These are phyloP conservation scores for Polia nebulosa DNA, from an alignment of 2,888 invertebrate species.

Conservation along the genomic window DNA sequence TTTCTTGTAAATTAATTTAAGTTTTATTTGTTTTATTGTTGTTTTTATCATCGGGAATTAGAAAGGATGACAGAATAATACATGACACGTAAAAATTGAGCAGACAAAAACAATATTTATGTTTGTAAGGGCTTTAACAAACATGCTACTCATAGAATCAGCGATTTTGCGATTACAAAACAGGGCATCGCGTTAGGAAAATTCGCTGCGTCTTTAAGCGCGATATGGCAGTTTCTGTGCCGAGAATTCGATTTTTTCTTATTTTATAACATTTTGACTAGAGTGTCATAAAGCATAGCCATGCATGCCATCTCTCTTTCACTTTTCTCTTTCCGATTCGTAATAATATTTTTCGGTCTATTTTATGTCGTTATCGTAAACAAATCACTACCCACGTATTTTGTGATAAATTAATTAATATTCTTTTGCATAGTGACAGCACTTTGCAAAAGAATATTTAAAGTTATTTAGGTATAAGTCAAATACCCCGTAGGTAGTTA, in stretches of 20 bases:
- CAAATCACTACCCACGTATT: constrained; percentile 10
- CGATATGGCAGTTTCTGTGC: too few species aligned
- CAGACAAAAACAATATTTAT: background rate
- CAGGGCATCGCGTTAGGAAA: background rate
- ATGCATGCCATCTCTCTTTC: too few species aligned
- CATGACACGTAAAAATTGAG: background rate
- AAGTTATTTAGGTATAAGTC: background rate
- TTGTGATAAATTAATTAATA: constrained; percentile 6
- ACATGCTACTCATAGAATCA: background rate
- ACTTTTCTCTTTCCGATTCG: background rate
- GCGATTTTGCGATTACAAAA: background rate
- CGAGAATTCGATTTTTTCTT: too few species aligned
- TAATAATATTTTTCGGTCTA: too few species aligned
- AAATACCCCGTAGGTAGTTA: too few species aligned
- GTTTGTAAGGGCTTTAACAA: background rate
- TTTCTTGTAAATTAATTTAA: constrained; percentile 13
- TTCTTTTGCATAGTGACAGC: too few species aligned
- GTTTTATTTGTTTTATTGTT: constrained; percentile 29
- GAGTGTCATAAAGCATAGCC: too few species aligned
- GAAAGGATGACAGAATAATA: constrained; percentile 12
- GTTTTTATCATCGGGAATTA: constrained; percentile 11
- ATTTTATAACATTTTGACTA: too few species aligned
- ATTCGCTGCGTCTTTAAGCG: background rate
- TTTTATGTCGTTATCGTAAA: background rate
- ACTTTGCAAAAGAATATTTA: background rate